Evolutionary conservation across 2,888 invertebrate species (phyloP).

Genomic region (Dione vanillae): DNA sequence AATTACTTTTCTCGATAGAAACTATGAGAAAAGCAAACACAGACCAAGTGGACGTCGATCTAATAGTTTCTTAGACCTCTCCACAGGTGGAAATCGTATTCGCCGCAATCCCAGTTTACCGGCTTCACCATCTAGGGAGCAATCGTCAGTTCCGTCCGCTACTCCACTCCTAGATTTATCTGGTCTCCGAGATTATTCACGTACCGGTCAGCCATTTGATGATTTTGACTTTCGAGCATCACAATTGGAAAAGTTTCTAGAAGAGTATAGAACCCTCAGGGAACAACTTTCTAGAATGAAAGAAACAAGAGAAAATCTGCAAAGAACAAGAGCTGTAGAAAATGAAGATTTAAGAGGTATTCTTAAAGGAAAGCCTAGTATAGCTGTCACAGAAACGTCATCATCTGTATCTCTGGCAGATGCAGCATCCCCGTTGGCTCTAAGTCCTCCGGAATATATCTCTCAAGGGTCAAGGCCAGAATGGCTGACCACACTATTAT

Average conservation of each 20-base stretch:
- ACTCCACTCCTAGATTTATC: constrained; percentile 86
- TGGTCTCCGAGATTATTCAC: constrained; percentile 80
- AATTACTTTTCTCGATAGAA: constrained; percentile 72
- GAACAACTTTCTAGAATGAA: constrained; percentile 92
- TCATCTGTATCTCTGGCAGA: constrained; percentile 75
- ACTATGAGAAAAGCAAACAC: constrained; percentile 65
- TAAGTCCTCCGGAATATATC: constrained; percentile 74
- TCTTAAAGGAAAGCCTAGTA: constrained; percentile 83
- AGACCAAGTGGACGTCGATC: constrained; percentile 82
- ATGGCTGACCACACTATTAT: constrained; percentile 76
- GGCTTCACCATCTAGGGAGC: constrained; percentile 86
- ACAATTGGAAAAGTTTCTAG: constrained; percentile 90
- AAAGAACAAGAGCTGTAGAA: constrained; percentile 73
- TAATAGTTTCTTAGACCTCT: constrained; percentile 88
- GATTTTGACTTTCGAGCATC: constrained; percentile 91
- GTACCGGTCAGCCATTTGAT: constrained; percentile 75
- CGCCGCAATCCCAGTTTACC: constrained; percentile 85
- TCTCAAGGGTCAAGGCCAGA: constrained; percentile 73
- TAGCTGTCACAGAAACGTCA: constrained; percentile 78
- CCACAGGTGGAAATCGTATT: constrained; percentile 75
- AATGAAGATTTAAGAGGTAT: constrained; percentile 82
- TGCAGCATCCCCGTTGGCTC: constrained; percentile 72
- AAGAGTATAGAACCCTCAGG: constrained; percentile 90
- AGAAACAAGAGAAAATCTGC: constrained; percentile 89
- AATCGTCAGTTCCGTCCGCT: constrained; percentile 77